Percentiles rank a stretch among this genome's conserved stretches.
phyloP scores from a whole-genome alignment of 2,888 invertebrate genomes.

The Acronicta leporina region DNA sequence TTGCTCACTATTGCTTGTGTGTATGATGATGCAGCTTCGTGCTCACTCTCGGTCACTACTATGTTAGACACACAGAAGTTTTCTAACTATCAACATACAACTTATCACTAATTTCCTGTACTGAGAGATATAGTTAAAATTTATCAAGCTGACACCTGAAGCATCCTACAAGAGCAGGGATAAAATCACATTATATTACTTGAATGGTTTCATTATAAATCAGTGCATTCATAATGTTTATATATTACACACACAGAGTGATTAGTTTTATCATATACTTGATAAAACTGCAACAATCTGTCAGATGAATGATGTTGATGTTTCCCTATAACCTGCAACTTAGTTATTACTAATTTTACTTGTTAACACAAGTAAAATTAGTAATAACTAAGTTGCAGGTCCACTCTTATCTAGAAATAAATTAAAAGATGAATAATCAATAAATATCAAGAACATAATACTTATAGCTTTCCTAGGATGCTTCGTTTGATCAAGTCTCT shows the following conservation, averaged over 20 bases:
- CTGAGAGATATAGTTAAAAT: conserved; percentile 87
- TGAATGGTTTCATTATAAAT: neutral
- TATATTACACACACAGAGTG: conserved; percentile 1
- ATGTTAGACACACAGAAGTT: conserved; percentile 72
- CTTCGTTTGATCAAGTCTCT: conserved; percentile 54
- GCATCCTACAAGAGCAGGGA: conserved; percentile 55
- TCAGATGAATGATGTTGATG: neutral
- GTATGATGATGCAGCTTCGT: conserved; percentile 40
- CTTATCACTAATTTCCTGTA: conserved; percentile 87
- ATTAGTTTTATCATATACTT: neutral
- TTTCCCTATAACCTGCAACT: too few species aligned
- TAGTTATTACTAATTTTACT: neutral
- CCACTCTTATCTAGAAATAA: conserved; percentile 19
- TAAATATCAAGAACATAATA: conserved; percentile 13
- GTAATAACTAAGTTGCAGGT: neutral
- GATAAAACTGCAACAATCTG: neutral
- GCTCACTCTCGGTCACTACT: conserved; percentile 34
- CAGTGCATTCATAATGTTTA: neutral
- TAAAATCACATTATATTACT: conserved; percentile 29
- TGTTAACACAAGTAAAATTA: neutral
- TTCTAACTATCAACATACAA: conserved; percentile 82
- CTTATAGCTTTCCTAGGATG: conserved; percentile 48
- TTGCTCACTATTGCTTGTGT: conserved; percentile 18
- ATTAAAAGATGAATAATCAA: conserved; percentile 28
- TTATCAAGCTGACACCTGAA: conserved; percentile 71